Evolutionary conservation across 2,888 invertebrate genomes (phyloP).

Genomic region (Idaea straminata): DNA sequence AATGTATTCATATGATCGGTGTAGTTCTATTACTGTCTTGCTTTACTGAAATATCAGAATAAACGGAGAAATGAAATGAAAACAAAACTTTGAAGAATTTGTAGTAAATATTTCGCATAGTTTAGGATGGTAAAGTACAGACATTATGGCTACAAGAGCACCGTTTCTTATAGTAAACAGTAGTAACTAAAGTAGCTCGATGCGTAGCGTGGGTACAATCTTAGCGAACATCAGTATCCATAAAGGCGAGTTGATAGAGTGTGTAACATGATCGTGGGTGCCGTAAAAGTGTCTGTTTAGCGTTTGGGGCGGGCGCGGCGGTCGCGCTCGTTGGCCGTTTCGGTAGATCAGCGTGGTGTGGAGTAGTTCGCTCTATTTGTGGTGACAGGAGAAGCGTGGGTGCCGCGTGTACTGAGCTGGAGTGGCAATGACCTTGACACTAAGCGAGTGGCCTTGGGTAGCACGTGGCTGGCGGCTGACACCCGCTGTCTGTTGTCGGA

Average conservation of each 20-base stretch:
- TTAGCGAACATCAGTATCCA: background rate
- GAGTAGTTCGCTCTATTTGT: constrained; percentile 77
- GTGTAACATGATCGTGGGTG: constrained; percentile 19
- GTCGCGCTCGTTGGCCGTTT: constrained; percentile 50
- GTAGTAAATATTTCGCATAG: background rate
- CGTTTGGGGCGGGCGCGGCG: constrained; percentile 27
- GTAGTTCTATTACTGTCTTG: too few relatives aligned
- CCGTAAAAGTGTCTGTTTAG: constrained; percentile 31
- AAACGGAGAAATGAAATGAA: too few relatives aligned
- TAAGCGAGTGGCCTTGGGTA: constrained; percentile 80
- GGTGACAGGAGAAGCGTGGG: constrained; percentile 79
- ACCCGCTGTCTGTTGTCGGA: constrained; percentile 80
- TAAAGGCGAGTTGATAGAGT: constrained; percentile 9
- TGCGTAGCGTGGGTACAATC: background rate
- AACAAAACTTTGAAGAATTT: background rate
- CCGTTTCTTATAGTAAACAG: background rate
- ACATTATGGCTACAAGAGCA: background rate
- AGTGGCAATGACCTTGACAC: constrained; percentile 81
- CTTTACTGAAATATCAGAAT: too few relatives aligned
- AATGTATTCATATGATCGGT: too few relatives aligned
- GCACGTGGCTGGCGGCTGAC: constrained; percentile 79
- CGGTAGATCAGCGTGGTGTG: constrained; percentile 61
- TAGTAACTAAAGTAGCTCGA: background rate
- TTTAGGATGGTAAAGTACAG: background rate
- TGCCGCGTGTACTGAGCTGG: constrained; percentile 78